Conservation (phyloP, 2,888 invertebrate species). For the Hofmannophila pseudospretella region DNA sequence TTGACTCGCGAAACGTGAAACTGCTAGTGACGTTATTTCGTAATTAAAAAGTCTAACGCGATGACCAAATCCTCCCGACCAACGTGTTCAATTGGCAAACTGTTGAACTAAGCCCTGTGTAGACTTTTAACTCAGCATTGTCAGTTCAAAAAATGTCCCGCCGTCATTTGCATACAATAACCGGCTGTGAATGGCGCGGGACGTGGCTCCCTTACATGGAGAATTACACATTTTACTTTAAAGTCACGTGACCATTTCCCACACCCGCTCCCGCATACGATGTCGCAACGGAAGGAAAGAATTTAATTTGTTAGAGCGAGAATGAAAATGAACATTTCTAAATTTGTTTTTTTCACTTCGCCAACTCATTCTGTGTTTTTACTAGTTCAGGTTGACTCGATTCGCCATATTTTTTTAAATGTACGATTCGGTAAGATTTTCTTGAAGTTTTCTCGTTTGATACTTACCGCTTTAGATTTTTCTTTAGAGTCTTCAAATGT, state of each 20-base stretch:
- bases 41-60: too few relatives aligned
- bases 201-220: conserved; percentile 31
- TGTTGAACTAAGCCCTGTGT: not conserved
- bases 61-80: too few relatives aligned
- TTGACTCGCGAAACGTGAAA: too few relatives aligned
- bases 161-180: conserved; percentile 69
- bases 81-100: too few relatives aligned
- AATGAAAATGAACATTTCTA: conserved; percentile 23
- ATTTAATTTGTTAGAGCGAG: conserved; percentile 33
- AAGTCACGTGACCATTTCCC: conserved; percentile 55
- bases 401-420: too few relatives aligned
- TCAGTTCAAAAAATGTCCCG: conserved; percentile 49
- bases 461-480: too few relatives aligned
- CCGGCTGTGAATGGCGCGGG: conserved; percentile 50
- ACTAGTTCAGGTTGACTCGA: too few relatives aligned
- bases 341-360: not conserved
- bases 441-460: too few relatives aligned
- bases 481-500: not conserved
- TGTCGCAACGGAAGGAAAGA: conserved; percentile 33
- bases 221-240: conserved; percentile 41
- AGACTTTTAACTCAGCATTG: conserved; percentile 1
- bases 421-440: too few relatives aligned
- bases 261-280: conserved; percentile 33
- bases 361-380: not conserved
- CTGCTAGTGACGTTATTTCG: too few relatives aligned